phyloP scores from a whole-genome alignment of 1,140 invertebrate species.

The Ectropis grisescens region DNA sequence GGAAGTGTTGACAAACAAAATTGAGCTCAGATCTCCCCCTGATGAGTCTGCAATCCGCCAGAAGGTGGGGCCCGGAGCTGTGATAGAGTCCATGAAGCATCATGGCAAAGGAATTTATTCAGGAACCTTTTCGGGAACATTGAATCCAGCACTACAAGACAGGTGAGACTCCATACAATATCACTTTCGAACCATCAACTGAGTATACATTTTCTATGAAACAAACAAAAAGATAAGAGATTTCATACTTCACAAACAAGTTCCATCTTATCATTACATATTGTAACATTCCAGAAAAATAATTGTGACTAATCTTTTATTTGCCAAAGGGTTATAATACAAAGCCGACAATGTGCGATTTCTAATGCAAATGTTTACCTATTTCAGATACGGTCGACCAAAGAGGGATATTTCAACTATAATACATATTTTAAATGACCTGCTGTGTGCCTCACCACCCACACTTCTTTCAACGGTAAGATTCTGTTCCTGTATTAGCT shows the following conservation, averaged over 20 bases:
- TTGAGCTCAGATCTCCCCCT: constrained; percentile 63
- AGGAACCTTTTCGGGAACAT: constrained; percentile 86
- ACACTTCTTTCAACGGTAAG: constrained; percentile 44
- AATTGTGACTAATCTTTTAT: no score
- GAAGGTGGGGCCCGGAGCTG: constrained; percentile 80
- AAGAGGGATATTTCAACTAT: constrained; percentile 94
- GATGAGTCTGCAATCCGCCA: constrained; percentile 54
- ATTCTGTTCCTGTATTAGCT: no score
- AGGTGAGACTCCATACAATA: no score
- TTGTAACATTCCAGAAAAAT: no score
- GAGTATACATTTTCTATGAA: no score
- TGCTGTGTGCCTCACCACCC: constrained; percentile 88
- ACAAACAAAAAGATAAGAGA: no score
- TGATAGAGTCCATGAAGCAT: constrained; percentile 94
- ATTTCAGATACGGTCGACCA: constrained; percentile 81
- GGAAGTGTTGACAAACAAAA: constrained; percentile 82
- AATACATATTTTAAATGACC: constrained; percentile 94
- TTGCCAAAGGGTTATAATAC: no score
- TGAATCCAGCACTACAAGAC: constrained; percentile 95
- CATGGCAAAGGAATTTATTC: constrained; percentile 92
- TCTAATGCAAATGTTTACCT: no score
- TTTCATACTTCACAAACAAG: no score
- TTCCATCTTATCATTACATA: no score
- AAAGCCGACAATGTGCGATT: no score
- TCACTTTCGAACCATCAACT: no score